Evolutionary conservation across 2,888 invertebrate genomes (phyloP), one percentile per base, ranked within the genome.

Genomic region (Eristalis intricaria): DNA sequence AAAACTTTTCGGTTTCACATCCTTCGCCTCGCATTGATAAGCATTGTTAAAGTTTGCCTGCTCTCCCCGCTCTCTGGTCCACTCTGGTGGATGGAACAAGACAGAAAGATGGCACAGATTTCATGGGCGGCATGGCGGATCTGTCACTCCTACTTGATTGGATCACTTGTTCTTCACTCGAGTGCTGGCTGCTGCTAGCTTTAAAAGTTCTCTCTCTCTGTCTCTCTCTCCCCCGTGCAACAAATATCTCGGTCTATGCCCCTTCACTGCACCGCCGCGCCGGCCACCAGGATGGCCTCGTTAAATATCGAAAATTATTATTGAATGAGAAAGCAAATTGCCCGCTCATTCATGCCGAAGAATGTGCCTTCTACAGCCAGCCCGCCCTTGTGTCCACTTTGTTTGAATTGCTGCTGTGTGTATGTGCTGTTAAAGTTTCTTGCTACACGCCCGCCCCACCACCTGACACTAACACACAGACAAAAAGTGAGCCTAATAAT

Each of bases 261-360:
- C 19, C 50, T n/a, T 19, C 19, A 50, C 8, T 50, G 50, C 50
- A 19, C 26, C 23, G 15, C 64, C 50, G 38, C 64, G 4, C 19
- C 65, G 43, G 32, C 19, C 70, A 38, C 13, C n/a, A 2, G 22
- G 61, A 61, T 69, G 69, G 68, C 58, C 75, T 80, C 69, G 84
- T 80, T 87, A 84, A 84, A 84, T 84, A 84, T 87, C 84, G 87
- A 71, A 87, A 87, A 87, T 80, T 79, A 87, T 87, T 87, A 87
- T 87, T 87, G 84, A 87, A 87, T 84, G 76, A 87, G 87, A 84
- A 87, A 79, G 79, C 79, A 84, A 87, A 80, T 87, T 87, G 84
- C 79, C 71, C 76, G 68, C 32, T 71, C 76, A 76, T 87, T 83
- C 79, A 76, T 15, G 83, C 56, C 63, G 83, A 73, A 60, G 81